Evolutionary conservation across 2,113 vertebrate genomes (phyloP).

Genomic region (Phainopepla nitens): DNA sequence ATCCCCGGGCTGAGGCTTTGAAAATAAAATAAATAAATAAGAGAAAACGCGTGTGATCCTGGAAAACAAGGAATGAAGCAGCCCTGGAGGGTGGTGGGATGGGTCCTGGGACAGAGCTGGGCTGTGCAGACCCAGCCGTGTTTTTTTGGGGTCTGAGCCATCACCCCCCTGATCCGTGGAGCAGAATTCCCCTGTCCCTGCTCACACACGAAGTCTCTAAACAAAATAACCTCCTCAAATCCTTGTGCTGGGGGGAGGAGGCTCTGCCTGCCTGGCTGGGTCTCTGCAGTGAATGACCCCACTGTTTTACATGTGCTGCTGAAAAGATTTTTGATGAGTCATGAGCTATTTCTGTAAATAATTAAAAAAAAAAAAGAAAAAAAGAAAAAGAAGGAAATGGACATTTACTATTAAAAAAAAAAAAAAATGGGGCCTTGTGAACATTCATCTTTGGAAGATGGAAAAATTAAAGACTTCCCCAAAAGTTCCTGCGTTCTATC

Average conservation of each 20-base stretch:
- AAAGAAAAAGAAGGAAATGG: not conserved
- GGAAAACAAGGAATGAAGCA: not conserved
- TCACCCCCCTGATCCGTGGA: not conserved
- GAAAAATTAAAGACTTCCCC: not conserved
- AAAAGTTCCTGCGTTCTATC: not conserved
- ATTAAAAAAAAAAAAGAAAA: not conserved
- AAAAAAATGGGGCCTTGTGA: not conserved
- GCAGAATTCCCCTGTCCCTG: not conserved
- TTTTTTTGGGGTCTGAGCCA: conserved; percentile 18
- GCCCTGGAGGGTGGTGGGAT: not conserved
- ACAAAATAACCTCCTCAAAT: not conserved
- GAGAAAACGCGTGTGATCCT: not conserved
- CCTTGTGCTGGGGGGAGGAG: not conserved
- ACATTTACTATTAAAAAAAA: not conserved
- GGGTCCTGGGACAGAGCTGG: not conserved
- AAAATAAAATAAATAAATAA: not conserved
- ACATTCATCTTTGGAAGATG: not conserved
- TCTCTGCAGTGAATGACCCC: conserved; percentile 47
- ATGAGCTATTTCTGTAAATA: conserved; percentile 58
- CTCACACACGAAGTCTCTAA: not conserved
- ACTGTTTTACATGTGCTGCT: conserved; percentile 26
- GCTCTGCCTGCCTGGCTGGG: not conserved
- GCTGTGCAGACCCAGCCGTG: not conserved
- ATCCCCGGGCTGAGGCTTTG: not conserved
- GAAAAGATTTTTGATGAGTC: conserved; percentile 49